A percentile compares a stretch with the other conserved stretches of the same genome.
These are phyloP conservation scores for Myopa tessellatipennis DNA, from an alignment of 2,888 invertebrate species.

Conservation along the genomic window DNA sequence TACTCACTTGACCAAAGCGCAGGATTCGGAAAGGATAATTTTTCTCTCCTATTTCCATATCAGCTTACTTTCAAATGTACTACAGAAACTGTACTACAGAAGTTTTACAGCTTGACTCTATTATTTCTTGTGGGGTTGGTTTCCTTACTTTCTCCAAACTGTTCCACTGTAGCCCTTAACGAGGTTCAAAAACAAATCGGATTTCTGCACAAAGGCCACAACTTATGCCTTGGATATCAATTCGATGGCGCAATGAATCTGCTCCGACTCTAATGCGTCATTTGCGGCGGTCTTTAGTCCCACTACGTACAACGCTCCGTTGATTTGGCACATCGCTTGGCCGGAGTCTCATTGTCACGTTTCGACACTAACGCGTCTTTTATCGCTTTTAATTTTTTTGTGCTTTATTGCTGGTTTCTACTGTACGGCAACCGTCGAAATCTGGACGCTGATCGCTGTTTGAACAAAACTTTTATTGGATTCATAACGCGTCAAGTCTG, in stretches of 20 bases:
- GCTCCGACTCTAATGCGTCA: not conserved
- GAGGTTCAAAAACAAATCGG: not conserved
- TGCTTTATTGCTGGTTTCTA: not conserved
- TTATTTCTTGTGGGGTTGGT: no score
- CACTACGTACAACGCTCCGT: not conserved
- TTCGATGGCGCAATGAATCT: not conserved
- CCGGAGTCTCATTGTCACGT: constrained; percentile 25
- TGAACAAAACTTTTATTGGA: constrained; percentile 36
- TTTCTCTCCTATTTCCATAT: no score
- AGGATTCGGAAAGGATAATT: no score
- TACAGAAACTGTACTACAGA: no score
- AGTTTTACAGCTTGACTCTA: no score
- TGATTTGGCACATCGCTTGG: constrained; percentile 2
- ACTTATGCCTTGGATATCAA: not conserved
- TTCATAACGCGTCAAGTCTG: constrained; percentile 28
- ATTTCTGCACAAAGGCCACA: not conserved
- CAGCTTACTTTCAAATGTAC: no score
- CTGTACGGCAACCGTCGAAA: constrained; percentile 14
- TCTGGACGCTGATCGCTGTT: constrained; percentile 35
- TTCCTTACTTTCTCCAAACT: no score
- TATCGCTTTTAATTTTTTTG: constrained; percentile 16
- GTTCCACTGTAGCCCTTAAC: not conserved
- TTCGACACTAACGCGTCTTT: constrained; percentile 37
- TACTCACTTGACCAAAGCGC: no score
- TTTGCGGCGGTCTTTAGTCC: not conserved